Evolutionary conservation across 2,797 vertebrate species (phyloP), one percentile per base, ranked within the genome.

Genomic region (Ptychadena robeensis): DNA sequence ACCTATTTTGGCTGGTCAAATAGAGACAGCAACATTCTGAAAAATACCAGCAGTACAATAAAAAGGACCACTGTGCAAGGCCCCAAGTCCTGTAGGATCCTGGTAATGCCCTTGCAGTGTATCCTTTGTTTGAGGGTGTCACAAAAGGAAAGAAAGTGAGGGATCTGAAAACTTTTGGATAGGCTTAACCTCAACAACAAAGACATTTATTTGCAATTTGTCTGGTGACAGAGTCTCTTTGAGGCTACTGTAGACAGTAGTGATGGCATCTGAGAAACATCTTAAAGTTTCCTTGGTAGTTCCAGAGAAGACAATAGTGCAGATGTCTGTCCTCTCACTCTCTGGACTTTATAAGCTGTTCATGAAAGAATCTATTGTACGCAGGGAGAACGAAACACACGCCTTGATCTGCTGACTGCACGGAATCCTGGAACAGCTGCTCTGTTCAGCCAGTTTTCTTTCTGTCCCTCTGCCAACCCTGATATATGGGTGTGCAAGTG

Each of bases 401-500:
- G 53, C 82, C 73, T 40, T n/a, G 78, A 74, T 79, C 76, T 84
- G 82, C 82, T 80, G 82, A 80, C 76, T 73, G 82, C 78, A 74
- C 48, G 44, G 63, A 84, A 73, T 84, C 76, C 82, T 38, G 48
- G 10, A 74, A 59, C 82, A 84, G 82, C 76, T 84, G 82, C 82
- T 80, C 70, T 34, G 65, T 22, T 84, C 76, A 74, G n/a, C 22
- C 65, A 61, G 68, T 37, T 12, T 73, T 53, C 15, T 12, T 73
- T 53, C 15, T 61, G 61, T 79, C 53, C 25, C 68, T 22, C 34
- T 30, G 82, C 82, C 82, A 83, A 35, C 34, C 66, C 10, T 30
- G 40, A 68, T 59, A 31, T 57, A 32, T 61, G 64, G 38, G 63
- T 64, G 48, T 82, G 65, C 34, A 38, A 37, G 72, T 18, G n/a